Conservation (phyloP, 2,797 vertebrate species). For the Ispidina lecontei region DNA sequence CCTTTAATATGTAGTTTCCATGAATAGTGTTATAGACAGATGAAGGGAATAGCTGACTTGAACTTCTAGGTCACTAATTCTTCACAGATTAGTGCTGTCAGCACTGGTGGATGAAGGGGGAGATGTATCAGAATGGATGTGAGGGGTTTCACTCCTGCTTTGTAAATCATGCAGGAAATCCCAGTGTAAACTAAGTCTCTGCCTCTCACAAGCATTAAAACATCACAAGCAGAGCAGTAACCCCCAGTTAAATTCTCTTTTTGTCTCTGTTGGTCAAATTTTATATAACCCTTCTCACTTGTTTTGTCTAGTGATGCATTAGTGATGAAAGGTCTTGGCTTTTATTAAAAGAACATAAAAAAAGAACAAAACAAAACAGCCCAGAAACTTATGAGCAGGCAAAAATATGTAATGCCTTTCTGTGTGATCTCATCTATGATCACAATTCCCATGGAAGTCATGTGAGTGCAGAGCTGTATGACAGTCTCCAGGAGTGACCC, state of each 20-base stretch:
- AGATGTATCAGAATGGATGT: constrained; percentile 1
- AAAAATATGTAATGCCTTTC: background rate
- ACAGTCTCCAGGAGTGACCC: background rate
- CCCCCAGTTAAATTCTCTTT: background rate
- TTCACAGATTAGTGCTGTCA: constrained; percentile 12
- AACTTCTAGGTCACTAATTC: constrained; percentile 40
- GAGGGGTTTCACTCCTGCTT: background rate
- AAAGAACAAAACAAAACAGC: background rate
- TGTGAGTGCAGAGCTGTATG: background rate
- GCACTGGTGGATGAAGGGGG: background rate
- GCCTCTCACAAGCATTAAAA: constrained; percentile 15
- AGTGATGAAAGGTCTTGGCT: constrained; percentile 30
- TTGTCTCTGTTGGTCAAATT: constrained; percentile 37
- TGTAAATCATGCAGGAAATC: constrained; percentile 41
- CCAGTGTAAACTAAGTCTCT: constrained; percentile 14
- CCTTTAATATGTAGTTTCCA: constrained; percentile 25
- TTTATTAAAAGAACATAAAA: constrained; percentile 38
- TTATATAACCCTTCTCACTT: constrained; percentile 34
- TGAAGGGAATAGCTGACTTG: constrained; percentile 8
- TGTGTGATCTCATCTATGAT: background rate
- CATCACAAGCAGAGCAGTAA: background rate
- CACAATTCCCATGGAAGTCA: background rate
- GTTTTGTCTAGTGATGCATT: constrained; percentile 45
- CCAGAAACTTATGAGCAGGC: background rate
- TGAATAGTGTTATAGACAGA: constrained; percentile 43